Conservation (phyloP, 2,113 vertebrate genomes). For the Oriolus oriolus region DNA sequence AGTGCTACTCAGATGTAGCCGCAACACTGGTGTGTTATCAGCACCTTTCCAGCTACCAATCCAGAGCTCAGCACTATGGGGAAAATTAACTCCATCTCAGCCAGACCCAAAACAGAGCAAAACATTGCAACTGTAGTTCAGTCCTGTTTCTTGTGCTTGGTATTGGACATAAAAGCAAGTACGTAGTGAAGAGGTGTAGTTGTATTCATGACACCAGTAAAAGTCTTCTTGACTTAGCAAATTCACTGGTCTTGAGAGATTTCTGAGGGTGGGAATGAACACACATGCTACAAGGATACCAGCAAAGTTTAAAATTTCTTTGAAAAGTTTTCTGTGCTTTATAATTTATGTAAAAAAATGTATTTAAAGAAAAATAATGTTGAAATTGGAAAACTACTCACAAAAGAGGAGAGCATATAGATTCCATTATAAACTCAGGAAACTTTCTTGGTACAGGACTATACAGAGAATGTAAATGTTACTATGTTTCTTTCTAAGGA, state of each 20-base stretch:
- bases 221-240: not conserved
- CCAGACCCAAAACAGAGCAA: not conserved
- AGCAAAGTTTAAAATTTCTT: not conserved
- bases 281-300: not conserved
- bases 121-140: not conserved
- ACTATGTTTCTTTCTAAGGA: conserved; percentile 76
- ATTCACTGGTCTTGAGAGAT: not conserved
- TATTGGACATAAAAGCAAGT: not conserved
- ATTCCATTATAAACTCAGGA: not conserved
- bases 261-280: not conserved
- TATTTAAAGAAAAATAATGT: not conserved
- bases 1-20: not conserved
- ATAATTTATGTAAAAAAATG: not conserved
- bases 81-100: not conserved
- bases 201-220: not conserved
- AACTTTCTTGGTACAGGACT: not conserved
- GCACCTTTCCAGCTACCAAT: not conserved
- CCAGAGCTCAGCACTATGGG: not conserved
- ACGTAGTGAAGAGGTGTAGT: not conserved
- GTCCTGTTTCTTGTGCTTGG: not conserved
- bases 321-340: not conserved
- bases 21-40: not conserved
- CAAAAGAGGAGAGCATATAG: not conserved
- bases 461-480: not conserved
- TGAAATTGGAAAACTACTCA: not conserved